Base-by-base conservation (phyloP, 2,888 invertebrate species). In the Serripes groenlandicus region DNA sequence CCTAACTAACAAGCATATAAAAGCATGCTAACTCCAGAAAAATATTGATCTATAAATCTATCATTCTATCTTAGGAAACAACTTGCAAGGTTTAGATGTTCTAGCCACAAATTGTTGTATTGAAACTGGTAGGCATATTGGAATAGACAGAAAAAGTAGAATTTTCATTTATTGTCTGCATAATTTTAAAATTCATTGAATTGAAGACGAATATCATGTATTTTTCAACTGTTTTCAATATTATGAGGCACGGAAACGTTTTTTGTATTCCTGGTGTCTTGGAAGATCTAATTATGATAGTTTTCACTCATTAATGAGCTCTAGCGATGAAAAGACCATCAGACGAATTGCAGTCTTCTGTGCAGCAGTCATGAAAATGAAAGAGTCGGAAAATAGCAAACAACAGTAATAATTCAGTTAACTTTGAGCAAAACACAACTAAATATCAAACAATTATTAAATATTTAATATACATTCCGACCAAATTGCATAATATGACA, bases 151-250 rank as follows among this genome's bases (percentile, higher is more conserved):
- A 56, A 23, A n/a, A 56, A 56, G 26, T n/a, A 56, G 56, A 56
- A 49, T 54, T 18, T 75, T 66, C n/a, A 4, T 21, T 34, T 75
- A 34, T 35, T 66, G 75, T 54, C 34, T 30, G 23, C 49, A 52
- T 21, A 37, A 75, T 11, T 11, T 7, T 9, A 66, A 66, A 11
- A 23, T 49, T 35, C 23, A 28, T 23, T 1, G 37, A 42, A 23
- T 75, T 26, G 75, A 75, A 35, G 75, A 66, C 28, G 75, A 75
- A 35, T 66, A 66, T 66, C 75, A 66, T 75, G 66, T 54, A n/a
- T 75, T 75, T 26, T 75, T 74, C n/a, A 23, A 35, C 18, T 75
- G 66, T 34, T n/a, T n/a, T 18, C 64, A 66, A 66, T 75, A 30
- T 37, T 18, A 60, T 18, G 32, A 0, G 21, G 26, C 37, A 60